Conservation (phyloP, 2,113 vertebrate genomes). For the Rynchops niger region DNA sequence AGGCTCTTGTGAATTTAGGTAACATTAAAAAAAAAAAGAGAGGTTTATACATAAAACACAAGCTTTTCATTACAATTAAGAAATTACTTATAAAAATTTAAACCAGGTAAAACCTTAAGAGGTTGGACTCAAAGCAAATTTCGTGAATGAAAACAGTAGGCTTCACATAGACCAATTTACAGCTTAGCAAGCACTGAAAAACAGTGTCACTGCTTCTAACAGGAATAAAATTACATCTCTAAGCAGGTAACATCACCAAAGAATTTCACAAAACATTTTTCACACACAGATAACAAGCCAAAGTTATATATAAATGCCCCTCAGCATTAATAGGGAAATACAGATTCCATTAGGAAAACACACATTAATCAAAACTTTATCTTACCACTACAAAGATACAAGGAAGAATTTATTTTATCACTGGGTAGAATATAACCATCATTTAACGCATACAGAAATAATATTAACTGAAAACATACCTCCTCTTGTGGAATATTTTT, state of each 20-base stretch:
- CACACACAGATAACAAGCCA: background rate
- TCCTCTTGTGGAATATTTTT: slow-evolving; percentile 92
- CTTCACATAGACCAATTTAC: background rate
- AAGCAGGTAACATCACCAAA: background rate
- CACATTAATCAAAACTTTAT: background rate
- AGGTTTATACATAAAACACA: background rate
- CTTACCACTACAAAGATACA: background rate
- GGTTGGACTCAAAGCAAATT: background rate
- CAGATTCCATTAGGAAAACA: background rate
- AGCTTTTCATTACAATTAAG: background rate
- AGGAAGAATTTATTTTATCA: background rate
- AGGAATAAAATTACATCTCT: background rate
- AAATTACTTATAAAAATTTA: background rate
- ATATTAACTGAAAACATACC: slow-evolving; percentile 74
- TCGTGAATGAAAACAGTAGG: background rate
- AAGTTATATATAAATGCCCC: background rate
- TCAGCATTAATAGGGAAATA: background rate
- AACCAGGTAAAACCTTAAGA: background rate
- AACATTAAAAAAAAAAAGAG: background rate
- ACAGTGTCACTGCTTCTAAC: background rate
- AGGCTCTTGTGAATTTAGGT: background rate
- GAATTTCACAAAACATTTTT: background rate
- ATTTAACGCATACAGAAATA: background rate
- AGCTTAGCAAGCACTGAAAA: background rate
- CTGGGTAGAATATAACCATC: background rate